Percentiles rank a stretch among this genome's conserved stretches.
phyloP scores from a whole-genome alignment of 2,797 vertebrate species.

The Sebastes alutus region DNA sequence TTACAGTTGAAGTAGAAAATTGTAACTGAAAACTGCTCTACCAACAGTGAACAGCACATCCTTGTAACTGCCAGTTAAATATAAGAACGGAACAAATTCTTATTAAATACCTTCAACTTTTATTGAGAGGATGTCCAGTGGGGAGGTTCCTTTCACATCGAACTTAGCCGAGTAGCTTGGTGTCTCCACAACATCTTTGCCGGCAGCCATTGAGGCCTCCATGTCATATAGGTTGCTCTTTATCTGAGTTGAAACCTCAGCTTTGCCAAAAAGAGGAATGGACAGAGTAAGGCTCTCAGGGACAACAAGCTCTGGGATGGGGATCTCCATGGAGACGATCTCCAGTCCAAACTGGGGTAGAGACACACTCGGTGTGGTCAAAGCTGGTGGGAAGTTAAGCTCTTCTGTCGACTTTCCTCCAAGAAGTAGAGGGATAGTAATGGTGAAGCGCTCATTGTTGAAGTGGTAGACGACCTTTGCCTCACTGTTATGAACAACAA shows the following conservation, averaged over 20 bases:
- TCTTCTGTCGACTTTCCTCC: slow-evolving; percentile 89
- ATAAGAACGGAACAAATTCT: not conserved
- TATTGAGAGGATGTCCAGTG: slow-evolving; percentile 88
- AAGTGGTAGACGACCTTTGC: slow-evolving; percentile 84
- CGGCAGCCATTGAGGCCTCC: slow-evolving; percentile 81
- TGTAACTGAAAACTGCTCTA: not conserved
- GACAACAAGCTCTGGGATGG: slow-evolving; percentile 84
- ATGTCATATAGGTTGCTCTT: slow-evolving; percentile 92
- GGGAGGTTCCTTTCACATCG: slow-evolving; percentile 81
- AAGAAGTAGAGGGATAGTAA: slow-evolving; percentile 88
- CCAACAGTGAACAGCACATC: not conserved
- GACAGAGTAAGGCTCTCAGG: slow-evolving; percentile 82
- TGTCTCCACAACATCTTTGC: slow-evolving; percentile 81
- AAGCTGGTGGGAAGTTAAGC: slow-evolving; percentile 77
- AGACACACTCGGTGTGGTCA: slow-evolving; percentile 83
- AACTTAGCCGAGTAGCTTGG: slow-evolving; percentile 81
- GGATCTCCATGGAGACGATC: slow-evolving; percentile 81
- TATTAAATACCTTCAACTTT: slow-evolving; percentile 85
- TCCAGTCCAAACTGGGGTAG: slow-evolving; percentile 84
- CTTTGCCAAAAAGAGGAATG: slow-evolving; percentile 85
- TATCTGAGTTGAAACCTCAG: slow-evolving; percentile 85
- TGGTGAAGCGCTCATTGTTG: slow-evolving; percentile 80
- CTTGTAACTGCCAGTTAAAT: not conserved
- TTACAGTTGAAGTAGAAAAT: not conserved
- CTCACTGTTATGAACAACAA: slow-evolving; percentile 83